These are phyloP conservation scores for Lottia gigantea DNA, from an alignment of 2,888 invertebrate genomes.

Conservation along the genomic window DNA sequence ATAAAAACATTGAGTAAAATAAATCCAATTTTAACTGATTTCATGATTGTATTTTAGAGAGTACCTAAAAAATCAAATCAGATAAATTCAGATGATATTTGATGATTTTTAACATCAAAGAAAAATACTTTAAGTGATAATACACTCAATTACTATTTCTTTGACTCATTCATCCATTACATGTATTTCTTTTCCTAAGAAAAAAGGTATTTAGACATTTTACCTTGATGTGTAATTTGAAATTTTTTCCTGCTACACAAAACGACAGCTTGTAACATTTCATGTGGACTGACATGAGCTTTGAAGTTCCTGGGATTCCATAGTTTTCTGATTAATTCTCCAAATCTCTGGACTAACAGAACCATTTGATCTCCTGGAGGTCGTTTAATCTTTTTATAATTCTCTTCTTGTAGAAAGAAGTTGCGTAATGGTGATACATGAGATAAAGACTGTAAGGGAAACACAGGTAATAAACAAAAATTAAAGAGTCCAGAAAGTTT, in stretches of 20 bases:
- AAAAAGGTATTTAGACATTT: too few relatives aligned
- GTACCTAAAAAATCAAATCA: too few relatives aligned
- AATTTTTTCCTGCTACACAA: slow-evolving; percentile 96
- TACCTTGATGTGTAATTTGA: slow-evolving; percentile 97
- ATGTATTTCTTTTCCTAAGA: too few relatives aligned
- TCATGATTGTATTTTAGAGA: too few relatives aligned
- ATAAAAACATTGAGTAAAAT: too few relatives aligned
- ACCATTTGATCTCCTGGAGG: slow-evolving; percentile 96
- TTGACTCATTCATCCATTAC: too few relatives aligned
- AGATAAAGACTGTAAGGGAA: slow-evolving; percentile 80
- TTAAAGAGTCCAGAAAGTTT: not conserved
- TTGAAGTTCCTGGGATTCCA: slow-evolving; percentile 99
- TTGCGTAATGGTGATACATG: slow-evolving; percentile 94
- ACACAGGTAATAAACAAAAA: slow-evolving; percentile 24
- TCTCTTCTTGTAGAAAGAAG: slow-evolving; percentile 93
- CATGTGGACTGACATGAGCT: slow-evolving; percentile 99
- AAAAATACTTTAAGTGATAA: too few relatives aligned
- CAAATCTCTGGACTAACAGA: slow-evolving; percentile 86
- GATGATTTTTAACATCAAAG: too few relatives aligned
- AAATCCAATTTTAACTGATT: too few relatives aligned
- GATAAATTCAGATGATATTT: too few relatives aligned
- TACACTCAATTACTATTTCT: too few relatives aligned
- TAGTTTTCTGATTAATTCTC: slow-evolving; percentile 93
- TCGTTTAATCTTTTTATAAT: slow-evolving; percentile 83
- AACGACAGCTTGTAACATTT: slow-evolving; percentile 99